These are phyloP conservation scores for Junonia oenone DNA, from an alignment of 2,888 invertebrate species.

Conservation along the genomic window DNA sequence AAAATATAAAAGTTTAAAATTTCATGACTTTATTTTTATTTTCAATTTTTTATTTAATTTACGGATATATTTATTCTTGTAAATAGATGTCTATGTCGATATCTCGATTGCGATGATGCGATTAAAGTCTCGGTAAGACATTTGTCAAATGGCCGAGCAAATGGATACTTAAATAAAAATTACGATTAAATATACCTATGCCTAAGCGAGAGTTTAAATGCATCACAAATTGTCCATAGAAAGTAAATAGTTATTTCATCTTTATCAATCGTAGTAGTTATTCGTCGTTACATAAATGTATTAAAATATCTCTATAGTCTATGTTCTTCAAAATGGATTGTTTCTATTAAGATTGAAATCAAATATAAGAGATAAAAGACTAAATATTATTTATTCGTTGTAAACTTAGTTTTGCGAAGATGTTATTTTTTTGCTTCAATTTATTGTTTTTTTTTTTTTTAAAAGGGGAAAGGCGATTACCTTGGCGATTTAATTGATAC, in stretches of 20 bases:
- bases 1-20: slow-evolving; percentile 14
- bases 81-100: slow-evolving; percentile 11
- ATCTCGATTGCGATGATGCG: slow-evolving; percentile 9
- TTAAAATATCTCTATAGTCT: slow-evolving; percentile 7
- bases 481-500: slow-evolving; percentile 22
- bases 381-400: slow-evolving; percentile 42
- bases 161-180: background rate
- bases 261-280: slow-evolving; percentile 4
- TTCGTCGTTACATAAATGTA: slow-evolving; percentile 26
- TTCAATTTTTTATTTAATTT: background rate
- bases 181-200: background rate
- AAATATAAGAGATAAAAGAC: slow-evolving; percentile 58
- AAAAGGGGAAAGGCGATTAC: slow-evolving; percentile 47
- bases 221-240: slow-evolving; percentile 50
- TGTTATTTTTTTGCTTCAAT: background rate
- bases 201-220: slow-evolving; percentile 14
- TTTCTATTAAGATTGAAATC: slow-evolving; percentile 11
- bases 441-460: slow-evolving; percentile 20
- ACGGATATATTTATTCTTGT: slow-evolving; percentile 6
- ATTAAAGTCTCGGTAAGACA: slow-evolving; percentile 3
- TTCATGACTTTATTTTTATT: slow-evolving; percentile 4
- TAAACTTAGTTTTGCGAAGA: background rate
- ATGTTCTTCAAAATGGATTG: slow-evolving; percentile 4
- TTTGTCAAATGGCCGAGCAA: background rate
- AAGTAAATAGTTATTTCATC: slow-evolving; percentile 1